A percentile compares a stretch with the other conserved stretches of the same genome.
Evolutionary conservation across 2,113 vertebrate species (phyloP).

Genomic region (Trematomus loennbergii): DNA sequence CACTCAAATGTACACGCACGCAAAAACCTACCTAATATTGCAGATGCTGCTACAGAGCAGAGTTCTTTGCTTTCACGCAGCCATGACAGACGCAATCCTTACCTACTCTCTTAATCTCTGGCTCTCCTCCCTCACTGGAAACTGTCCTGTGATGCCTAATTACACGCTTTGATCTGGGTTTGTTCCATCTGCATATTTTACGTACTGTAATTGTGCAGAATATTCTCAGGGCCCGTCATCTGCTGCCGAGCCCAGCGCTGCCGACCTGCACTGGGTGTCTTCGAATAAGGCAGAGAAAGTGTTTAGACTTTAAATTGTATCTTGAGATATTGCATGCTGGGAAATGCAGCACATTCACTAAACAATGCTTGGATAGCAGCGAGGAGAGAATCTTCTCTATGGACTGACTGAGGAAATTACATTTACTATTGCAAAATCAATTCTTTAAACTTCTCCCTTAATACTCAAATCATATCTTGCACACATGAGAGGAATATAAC

Average conservation of each 20-base stretch:
- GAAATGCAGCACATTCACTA: conserved; percentile 1
- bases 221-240: conserved; percentile 50
- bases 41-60: conserved; percentile 20
- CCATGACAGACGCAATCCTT: conserved; percentile 23
- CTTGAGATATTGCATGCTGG: conserved; percentile 14
- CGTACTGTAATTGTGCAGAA: conserved; percentile 63
- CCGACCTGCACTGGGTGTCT: background rate
- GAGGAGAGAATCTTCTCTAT: conserved; percentile 11
- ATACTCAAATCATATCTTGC: background rate
- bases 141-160: conserved; percentile 68
- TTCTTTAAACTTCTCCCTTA: conserved; percentile 37
- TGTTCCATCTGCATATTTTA: conserved; percentile 61
- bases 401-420: conserved; percentile 26
- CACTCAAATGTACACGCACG: background rate
- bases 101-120: conserved; percentile 52
- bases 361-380: conserved; percentile 9
- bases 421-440: conserved; percentile 22
- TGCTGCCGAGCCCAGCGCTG: conserved; percentile 3
- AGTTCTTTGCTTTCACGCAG: conserved; percentile 16
- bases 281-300: conserved; percentile 16
- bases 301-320: conserved; percentile 43
- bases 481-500: conserved; percentile 17
- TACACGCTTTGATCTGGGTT: conserved; percentile 70
- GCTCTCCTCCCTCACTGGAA: conserved; percentile 62
- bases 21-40: background rate